Base-by-base conservation (phyloP, 2,888 invertebrate species). In the Plebejus anna region DNA sequence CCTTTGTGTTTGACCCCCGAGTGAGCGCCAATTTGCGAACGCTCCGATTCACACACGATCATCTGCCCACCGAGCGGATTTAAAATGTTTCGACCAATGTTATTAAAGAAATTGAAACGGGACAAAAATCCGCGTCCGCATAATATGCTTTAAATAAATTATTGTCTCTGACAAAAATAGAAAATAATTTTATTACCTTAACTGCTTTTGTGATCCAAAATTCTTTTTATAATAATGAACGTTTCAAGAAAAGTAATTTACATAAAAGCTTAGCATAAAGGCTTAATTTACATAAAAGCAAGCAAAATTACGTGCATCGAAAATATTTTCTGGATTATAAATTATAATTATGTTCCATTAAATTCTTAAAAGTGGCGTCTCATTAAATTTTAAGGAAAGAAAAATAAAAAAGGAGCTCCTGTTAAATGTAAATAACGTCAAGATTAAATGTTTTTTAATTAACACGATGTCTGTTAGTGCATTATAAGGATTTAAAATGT, bases 1-100 rank as follows among this genome's bases (percentile, higher is more conserved):
- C 85, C 83, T 82, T 94, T 94, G 94, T 93, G 85, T 84, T 83
- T 91, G 92, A 93, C 93, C 94, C 92, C 88, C 86, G 84, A 87
- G 89, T 92, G 89, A 90, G 88, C 85, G 86, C 85, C 93, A 90
- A 93, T 92, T 92, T 92, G 91, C 90, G 89, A 89, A 79, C 84
- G 88, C 87, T 88, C 84, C 88, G 84, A 79, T 87, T 86, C 88
- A 86, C 87, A 86, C 90, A 89, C 89, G 91, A 89, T 88, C 87
- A 86, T 83, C 84, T 83, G 82, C 79, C 81, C 78, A 79, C 81
- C 80, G 79, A 80, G 81, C 82, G 86, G 85, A 88, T 89, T 89
- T 88, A 81, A 83, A 85, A 84, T 79, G 81, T 79, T 80, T 78
- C 76, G 71, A 78, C 80, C 79, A 78, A 75, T 78, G 78, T 76